phyloP scores from a whole-genome alignment of 2,797 vertebrate genomes.

The Ataeniobius toweri region DNA sequence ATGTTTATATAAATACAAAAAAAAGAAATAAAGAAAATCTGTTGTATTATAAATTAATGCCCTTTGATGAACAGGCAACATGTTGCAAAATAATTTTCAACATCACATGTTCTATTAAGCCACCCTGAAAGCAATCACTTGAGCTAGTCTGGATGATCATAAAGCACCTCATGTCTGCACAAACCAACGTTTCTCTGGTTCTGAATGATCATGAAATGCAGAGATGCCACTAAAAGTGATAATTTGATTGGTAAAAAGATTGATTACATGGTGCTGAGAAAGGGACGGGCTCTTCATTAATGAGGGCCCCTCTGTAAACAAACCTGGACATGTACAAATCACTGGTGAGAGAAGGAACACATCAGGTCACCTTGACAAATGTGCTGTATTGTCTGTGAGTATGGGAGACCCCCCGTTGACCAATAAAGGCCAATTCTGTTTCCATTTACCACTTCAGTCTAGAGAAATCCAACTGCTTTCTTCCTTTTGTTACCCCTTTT shows the following conservation, averaged over 20 bases:
- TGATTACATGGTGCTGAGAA: slow-evolving; percentile 19
- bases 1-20: no score
- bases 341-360: slow-evolving; percentile 43
- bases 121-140: slow-evolving; percentile 37
- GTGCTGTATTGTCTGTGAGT: slow-evolving; percentile 67
- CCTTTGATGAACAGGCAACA: slow-evolving; percentile 43
- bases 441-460: slow-evolving; percentile 47
- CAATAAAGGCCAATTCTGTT: slow-evolving; percentile 47
- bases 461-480: slow-evolving; percentile 55
- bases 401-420: slow-evolving; percentile 55
- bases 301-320: slow-evolving; percentile 58
- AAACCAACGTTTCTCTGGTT: slow-evolving; percentile 20
- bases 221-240: neutral
- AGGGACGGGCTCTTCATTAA: slow-evolving; percentile 18
- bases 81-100: slow-evolving; percentile 42
- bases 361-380: slow-evolving; percentile 79
- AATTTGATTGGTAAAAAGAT: slow-evolving; percentile 3
- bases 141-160: slow-evolving; percentile 17
- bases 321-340: slow-evolving; percentile 56
- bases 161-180: neutral
- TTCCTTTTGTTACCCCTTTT: slow-evolving; percentile 59
- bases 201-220: neutral
- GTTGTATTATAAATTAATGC: slow-evolving; percentile 55
- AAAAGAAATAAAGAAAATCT: slow-evolving; percentile 10
- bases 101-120: slow-evolving; percentile 23